Evolutionary conservation across 1,140 invertebrate genomes (phyloP).

Genomic region (Drosophila setifemur): DNA sequence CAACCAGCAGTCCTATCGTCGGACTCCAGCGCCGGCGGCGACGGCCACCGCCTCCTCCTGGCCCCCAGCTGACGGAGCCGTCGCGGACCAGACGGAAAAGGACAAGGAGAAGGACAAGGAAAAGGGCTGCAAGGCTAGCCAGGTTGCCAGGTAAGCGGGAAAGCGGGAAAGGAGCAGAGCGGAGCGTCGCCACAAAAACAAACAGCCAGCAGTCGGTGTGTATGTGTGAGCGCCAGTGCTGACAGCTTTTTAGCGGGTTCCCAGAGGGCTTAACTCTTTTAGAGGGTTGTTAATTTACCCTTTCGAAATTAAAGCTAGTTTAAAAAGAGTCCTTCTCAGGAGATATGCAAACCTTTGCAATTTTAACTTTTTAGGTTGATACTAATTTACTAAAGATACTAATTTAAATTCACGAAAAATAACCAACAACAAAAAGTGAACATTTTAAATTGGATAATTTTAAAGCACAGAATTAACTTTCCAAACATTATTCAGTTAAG

Average conservation of each 20-base stretch:
- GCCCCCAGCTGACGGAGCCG: constrained; percentile 56
- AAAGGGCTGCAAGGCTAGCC: not conserved
- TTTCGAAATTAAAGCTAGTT: no score
- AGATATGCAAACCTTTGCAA: no score
- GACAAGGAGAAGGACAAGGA: not conserved
- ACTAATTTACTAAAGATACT: no score
- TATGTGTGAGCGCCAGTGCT: constrained; percentile 14
- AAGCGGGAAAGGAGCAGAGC: constrained; percentile 13
- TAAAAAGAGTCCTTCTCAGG: no score
- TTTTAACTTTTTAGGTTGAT: no score
- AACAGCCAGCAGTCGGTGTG: constrained; percentile 15
- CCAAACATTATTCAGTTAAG: no score
- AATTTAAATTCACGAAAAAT: no score
- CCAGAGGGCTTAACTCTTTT: no score
- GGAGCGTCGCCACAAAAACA: constrained; percentile 30
- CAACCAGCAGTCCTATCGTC: constrained; percentile 6
- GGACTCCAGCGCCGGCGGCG: constrained; percentile 30
- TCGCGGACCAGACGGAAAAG: not conserved
- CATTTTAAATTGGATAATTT: no score
- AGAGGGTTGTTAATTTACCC: not conserved
- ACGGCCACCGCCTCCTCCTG: constrained; percentile 22
- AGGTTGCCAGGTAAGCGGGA: no score
- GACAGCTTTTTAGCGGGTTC: not conserved
- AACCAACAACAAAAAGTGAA: no score
- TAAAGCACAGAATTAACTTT: no score